Evolutionary conservation across 1,140 invertebrate species (phyloP).

Genomic region (Drosophila parvula): DNA sequence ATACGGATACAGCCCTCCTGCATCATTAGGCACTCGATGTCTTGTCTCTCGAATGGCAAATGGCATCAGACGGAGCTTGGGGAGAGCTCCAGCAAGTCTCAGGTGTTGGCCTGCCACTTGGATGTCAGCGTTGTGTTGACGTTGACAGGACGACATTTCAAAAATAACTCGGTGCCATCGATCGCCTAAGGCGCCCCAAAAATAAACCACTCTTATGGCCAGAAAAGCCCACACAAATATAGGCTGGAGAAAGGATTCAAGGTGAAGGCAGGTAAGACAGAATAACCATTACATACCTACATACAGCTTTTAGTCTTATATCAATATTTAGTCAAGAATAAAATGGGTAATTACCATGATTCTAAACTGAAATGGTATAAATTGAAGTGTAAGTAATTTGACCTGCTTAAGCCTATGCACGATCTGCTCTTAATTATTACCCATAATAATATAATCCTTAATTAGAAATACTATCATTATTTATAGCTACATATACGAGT

Average conservation of each 20-base stretch:
- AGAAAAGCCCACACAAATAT: neutral
- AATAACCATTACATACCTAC: neutral
- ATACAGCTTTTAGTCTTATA: too few relatives aligned
- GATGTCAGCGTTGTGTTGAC: slow-evolving; percentile 34
- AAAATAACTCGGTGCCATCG: slow-evolving; percentile 43
- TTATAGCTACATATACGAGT: too few relatives aligned
- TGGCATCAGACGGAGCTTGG: neutral
- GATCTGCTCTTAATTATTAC: neutral
- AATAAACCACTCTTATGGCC: slow-evolving; percentile 27
- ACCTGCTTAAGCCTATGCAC: neutral
- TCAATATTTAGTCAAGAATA: too few relatives aligned
- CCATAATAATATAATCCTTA: neutral
- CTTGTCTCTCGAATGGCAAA: slow-evolving; percentile 18
- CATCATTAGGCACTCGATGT: slow-evolving; percentile 43
- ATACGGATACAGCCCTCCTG: neutral
- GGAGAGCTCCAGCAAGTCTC: slow-evolving; percentile 8
- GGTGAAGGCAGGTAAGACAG: too few relatives aligned
- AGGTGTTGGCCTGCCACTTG: slow-evolving; percentile 44
- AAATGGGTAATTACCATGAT: too few relatives aligned
- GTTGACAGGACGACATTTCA: slow-evolving; percentile 46
- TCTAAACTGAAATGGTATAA: too few relatives aligned
- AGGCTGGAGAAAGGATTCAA: neutral
- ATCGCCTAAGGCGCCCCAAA: slow-evolving; percentile 26
- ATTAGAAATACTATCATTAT: neutral
- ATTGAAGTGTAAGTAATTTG: neutral